Evolutionary conservation across 1,140 invertebrate species (phyloP).

Genomic region (Micrasema longulum): DNA sequence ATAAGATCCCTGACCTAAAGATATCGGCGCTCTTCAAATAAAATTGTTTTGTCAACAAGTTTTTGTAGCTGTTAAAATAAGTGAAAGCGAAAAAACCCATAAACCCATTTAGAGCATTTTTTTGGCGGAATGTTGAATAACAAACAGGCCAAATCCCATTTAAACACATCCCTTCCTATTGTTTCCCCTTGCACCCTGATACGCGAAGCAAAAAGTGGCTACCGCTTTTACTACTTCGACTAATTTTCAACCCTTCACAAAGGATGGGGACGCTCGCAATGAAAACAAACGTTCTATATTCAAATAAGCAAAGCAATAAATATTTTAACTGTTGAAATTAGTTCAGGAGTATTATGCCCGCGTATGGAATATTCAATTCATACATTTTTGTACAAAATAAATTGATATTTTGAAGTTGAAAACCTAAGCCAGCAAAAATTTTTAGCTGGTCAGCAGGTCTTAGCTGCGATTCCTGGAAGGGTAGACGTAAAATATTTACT

Average conservation of each 20-base stretch:
- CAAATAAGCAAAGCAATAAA: slow-evolving; percentile 27
- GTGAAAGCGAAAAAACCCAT: slow-evolving; percentile 18
- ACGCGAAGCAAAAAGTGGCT: slow-evolving; percentile 6
- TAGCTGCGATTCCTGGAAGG: too few relatives aligned
- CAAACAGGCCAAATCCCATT: background rate
- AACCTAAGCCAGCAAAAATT: too few relatives aligned
- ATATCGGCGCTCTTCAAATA: slow-evolving; percentile 7
- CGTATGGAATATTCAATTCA: too few relatives aligned
- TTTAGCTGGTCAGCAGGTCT: too few relatives aligned
- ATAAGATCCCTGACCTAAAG: too few relatives aligned
- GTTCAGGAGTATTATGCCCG: background rate
- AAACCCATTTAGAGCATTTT: background rate
- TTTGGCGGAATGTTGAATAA: background rate
- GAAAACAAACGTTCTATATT: slow-evolving; percentile 25
- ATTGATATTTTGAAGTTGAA: too few relatives aligned
- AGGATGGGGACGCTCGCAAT: background rate
- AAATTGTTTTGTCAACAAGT: slow-evolving; percentile 24
- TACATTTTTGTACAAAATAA: too few relatives aligned
- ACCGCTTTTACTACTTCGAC: slow-evolving; percentile 10
- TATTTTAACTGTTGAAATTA: slow-evolving; percentile 1
- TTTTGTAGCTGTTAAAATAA: slow-evolving; percentile 1
- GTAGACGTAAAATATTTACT: too few relatives aligned
- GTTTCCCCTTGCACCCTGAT: slow-evolving; percentile 5
- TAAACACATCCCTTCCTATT: slow-evolving; percentile 11
- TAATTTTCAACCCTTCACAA: background rate